Evolutionary conservation across 2,113 vertebrate species (phyloP).

Genomic region (Corythornis madagascariensis): DNA sequence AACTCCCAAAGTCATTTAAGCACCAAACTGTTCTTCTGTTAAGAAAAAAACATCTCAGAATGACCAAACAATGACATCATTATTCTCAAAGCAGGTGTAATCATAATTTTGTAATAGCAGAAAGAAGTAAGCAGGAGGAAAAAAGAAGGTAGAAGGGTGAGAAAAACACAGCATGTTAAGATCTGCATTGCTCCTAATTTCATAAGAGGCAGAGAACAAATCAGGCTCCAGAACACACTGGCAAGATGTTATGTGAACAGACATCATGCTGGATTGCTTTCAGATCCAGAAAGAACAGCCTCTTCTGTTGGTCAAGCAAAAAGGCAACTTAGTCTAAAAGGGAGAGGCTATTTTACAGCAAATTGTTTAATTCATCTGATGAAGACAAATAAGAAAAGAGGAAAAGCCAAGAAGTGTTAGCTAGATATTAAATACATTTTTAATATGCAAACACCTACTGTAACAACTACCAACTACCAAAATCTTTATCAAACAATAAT

Average conservation of each 20-base stretch:
- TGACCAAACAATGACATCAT: not conserved
- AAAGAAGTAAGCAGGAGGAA: not conserved
- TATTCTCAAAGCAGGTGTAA: conserved; percentile 1
- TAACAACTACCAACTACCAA: not conserved
- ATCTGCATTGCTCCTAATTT: not conserved
- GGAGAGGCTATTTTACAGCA: not conserved
- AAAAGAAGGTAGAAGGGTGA: not conserved
- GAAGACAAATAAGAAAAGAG: not conserved
- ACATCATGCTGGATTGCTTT: not conserved
- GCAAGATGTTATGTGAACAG: not conserved
- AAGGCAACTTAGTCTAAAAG: not conserved
- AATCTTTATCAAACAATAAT: not conserved
- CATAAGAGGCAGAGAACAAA: not conserved
- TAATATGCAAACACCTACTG: not conserved
- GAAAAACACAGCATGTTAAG: not conserved
- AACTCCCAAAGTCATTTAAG: conserved; percentile 33
- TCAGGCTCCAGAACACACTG: not conserved
- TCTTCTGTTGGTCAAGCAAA: not conserved
- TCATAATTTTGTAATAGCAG: not conserved
- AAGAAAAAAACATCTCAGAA: not conserved
- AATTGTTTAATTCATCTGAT: not conserved
- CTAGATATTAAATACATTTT: not conserved
- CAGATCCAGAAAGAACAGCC: not conserved
- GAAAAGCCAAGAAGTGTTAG: not conserved
- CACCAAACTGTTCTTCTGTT: not conserved